Evolutionary conservation across 2,888 invertebrate genomes (phyloP).

Genomic region (Dynastes hyllus): DNA sequence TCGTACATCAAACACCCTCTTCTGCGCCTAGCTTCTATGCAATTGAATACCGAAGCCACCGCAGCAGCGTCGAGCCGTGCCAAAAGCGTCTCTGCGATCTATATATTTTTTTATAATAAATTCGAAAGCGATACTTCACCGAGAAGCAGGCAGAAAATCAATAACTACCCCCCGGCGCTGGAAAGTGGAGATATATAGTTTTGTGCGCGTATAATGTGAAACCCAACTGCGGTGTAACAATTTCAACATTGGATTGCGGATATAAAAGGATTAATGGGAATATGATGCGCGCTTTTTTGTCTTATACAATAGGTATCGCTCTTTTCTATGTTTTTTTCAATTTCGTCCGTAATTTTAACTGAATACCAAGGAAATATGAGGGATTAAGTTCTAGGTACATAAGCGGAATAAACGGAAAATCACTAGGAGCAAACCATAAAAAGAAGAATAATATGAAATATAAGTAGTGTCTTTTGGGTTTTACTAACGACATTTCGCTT

Average conservation of each 20-base stretch:
- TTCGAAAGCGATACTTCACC: constrained; percentile 30
- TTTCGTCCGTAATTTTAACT: too few species aligned
- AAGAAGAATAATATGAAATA: too few species aligned
- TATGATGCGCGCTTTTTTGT: neutral
- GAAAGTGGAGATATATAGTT: neutral
- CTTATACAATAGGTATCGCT: too few species aligned
- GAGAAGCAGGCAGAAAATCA: constrained; percentile 30
- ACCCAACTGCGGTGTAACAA: neutral
- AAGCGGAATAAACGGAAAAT: too few species aligned
- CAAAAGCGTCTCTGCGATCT: neutral
- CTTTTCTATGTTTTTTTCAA: too few species aligned
- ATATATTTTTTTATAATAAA: constrained; percentile 33
- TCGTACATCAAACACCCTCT: constrained; percentile 4
- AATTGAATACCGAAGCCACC: constrained; percentile 10
- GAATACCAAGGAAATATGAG: too few species aligned
- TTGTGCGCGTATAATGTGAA: neutral
- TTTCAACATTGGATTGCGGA: neutral
- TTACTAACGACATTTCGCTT: too few species aligned
- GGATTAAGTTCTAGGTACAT: too few species aligned
- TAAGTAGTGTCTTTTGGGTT: too few species aligned
- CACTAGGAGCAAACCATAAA: too few species aligned
- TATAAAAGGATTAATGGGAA: neutral
- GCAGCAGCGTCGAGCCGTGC: neutral
- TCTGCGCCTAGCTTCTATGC: neutral
- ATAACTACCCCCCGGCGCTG: neutral